phyloP scores from a whole-genome alignment of 2,797 vertebrate genomes.

The Aphelocoma californica region DNA sequence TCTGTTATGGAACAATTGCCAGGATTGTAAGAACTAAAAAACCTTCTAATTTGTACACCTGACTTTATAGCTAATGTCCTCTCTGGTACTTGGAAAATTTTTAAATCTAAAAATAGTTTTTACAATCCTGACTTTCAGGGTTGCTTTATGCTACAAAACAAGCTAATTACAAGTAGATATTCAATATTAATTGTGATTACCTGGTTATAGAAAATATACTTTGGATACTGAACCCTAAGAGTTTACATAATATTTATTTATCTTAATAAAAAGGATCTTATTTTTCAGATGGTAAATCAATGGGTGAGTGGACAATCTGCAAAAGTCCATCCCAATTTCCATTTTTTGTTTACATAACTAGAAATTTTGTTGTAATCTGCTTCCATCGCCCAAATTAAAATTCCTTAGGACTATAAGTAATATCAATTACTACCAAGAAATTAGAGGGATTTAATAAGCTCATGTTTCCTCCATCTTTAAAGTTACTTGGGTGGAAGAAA shows the following conservation, averaged over 20 bases:
- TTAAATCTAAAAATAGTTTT: background rate
- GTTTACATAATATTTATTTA: background rate
- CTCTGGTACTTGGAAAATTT: background rate
- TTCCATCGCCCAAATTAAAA: background rate
- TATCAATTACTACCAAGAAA: background rate
- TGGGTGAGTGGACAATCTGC: background rate
- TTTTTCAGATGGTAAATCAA: background rate
- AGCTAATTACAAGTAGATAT: background rate
- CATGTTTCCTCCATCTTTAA: background rate
- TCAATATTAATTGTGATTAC: background rate
- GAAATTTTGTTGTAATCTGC: background rate
- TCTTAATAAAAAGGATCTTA: background rate
- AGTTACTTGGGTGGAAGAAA: background rate
- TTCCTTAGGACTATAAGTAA: background rate
- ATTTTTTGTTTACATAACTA: background rate
- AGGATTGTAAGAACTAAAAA: background rate
- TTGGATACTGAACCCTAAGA: background rate
- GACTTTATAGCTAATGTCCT: background rate
- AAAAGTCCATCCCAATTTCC: background rate
- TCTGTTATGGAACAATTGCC: background rate
- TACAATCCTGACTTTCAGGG: background rate
- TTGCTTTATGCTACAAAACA: background rate
- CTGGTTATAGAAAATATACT: background rate
- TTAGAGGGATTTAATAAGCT: background rate
- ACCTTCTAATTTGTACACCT: background rate